Conservation (phyloP, 64 coral and sea anemone genomes). For the Pocillopora damicornis region DNA sequence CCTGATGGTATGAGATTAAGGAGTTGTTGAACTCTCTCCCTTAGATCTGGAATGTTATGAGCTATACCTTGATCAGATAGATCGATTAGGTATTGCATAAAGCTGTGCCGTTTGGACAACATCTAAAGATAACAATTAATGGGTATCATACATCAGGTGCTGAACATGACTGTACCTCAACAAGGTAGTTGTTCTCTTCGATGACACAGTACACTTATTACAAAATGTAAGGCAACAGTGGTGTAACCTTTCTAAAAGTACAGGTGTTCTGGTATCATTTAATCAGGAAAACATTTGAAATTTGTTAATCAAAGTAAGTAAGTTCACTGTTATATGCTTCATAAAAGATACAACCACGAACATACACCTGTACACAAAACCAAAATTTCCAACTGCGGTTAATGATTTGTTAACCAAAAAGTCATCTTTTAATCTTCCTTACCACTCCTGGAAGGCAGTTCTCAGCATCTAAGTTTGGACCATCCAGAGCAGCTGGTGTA, state of each 20-base stretch:
- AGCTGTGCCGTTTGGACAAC: constrained; percentile 82
- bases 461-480: constrained; percentile 94
- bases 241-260: too few species aligned
- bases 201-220: too few species aligned
- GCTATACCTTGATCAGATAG: constrained; percentile 87
- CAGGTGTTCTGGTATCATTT: too few species aligned
- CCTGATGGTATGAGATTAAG: constrained; percentile 96
- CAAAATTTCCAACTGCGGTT: background rate
- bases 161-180: background rate
- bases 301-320: too few species aligned
- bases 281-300: too few species aligned
- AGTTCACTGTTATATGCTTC: too few species aligned
- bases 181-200: too few species aligned
- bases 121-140: constrained; percentile 51
- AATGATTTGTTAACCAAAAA: too few species aligned
- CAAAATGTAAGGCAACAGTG: too few species aligned
- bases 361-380: too few species aligned
- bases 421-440: background rate
- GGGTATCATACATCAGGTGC: background rate
- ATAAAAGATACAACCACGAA: too few species aligned
- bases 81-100: constrained; percentile 77
- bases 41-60: constrained; percentile 77
- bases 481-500: constrained; percentile 79
- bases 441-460: constrained; percentile 96
- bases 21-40: constrained; percentile 87